Conservation (phyloP, 2,113 vertebrate species). For the Haemorhous mexicanus region DNA sequence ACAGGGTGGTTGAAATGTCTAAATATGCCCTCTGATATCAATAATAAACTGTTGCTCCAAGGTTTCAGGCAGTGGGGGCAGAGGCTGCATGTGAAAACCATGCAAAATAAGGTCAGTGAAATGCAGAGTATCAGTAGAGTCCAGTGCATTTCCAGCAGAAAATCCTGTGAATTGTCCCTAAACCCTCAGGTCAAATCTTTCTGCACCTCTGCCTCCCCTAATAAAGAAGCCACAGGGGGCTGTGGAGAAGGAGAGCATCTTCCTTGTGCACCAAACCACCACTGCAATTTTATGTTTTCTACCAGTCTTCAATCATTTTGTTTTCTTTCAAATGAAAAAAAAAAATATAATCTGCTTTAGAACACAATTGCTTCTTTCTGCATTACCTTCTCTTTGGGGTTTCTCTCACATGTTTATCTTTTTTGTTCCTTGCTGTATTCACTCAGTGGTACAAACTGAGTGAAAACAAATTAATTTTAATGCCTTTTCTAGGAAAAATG, state of each 20-base stretch:
- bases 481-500: slow-evolving; percentile 46
- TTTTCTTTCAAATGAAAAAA: background rate
- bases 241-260: background rate
- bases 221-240: background rate
- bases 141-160: background rate
- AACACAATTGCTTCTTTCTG: slow-evolving; percentile 4
- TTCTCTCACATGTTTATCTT: slow-evolving; percentile 7
- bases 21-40: background rate
- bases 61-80: background rate
- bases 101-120: background rate
- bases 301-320: background rate
- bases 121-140: background rate
- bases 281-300: background rate
- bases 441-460: background rate
- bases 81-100: background rate
- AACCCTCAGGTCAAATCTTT: background rate
- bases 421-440: slow-evolving; percentile 17
- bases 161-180: background rate
- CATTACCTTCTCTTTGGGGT: slow-evolving; percentile 23
- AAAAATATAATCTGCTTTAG: background rate
- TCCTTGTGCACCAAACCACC: background rate
- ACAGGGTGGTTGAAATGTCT: background rate
- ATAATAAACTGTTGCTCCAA: background rate
- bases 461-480: slow-evolving; percentile 55
- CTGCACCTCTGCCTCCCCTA: background rate